A percentile compares a stretch with the other conserved stretches of the same genome.
phyloP scores from a whole-genome alignment of 35 echinoderm and acorn worm genomes.

The Heliocidaris erythrogramma region DNA sequence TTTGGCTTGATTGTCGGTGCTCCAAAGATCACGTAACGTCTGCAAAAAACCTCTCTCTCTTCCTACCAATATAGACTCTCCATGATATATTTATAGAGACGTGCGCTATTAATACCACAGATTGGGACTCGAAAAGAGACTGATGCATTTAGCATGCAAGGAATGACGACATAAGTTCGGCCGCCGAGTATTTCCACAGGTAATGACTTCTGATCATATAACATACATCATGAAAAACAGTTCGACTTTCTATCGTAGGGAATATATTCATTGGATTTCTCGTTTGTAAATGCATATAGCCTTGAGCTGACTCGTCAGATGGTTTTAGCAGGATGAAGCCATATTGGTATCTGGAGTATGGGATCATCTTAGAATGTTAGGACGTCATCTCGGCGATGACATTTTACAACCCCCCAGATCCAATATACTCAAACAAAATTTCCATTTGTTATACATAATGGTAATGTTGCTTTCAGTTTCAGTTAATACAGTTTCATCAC shows the following conservation, averaged over 20 bases:
- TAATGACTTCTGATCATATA: neutral
- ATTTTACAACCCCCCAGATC: too few relatives aligned
- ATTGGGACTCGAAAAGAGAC: neutral
- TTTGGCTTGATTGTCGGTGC: neutral
- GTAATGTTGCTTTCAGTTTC: too few relatives aligned
- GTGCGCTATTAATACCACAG: neutral
- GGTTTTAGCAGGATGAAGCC: too few relatives aligned
- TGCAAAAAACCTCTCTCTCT: neutral
- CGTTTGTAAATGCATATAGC: neutral
- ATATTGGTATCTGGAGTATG: too few relatives aligned
- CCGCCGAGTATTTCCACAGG: neutral
- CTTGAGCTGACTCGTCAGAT: neutral
- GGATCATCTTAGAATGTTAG: too few relatives aligned
- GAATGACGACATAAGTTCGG: neutral
- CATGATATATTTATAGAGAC: neutral
- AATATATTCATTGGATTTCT: neutral
- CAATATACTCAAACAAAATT: too few relatives aligned
- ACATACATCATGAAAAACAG: neutral
- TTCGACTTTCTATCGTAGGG: neutral
- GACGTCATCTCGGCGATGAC: too few relatives aligned
- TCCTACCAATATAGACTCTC: neutral
- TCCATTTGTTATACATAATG: too few relatives aligned
- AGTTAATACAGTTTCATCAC: too few relatives aligned
- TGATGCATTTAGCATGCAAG: neutral
- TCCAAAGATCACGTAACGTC: neutral